Base-by-base conservation (phyloP, 2,113 vertebrate genomes). In the Macquaria ambigua region DNA sequence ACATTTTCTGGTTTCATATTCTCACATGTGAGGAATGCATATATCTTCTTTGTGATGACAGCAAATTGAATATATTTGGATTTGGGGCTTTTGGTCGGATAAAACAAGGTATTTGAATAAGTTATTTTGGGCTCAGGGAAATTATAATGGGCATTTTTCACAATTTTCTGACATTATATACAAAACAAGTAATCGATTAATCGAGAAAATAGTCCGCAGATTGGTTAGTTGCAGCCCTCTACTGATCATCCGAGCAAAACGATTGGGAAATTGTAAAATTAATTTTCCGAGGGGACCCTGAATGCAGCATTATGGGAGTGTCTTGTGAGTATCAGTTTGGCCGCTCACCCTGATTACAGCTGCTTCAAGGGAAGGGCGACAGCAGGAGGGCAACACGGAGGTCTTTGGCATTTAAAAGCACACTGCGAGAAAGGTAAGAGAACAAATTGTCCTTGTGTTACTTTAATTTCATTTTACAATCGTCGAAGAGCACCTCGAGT, bases 271-370 rank as follows among this genome's bases (percentile, higher is more conserved):
- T 7, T 1, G 7, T 1, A 6, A 23, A 0, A 0, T 15, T 21
- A 4, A 48, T 0, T 82, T 76, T 84, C 55, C 48, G 25, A 67
- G 74, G 1, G 2, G n/a, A 2, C 20, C 0, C 0, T 90, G 80
- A 93, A 94, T 0, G 91, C 88, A 66, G 2, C 88, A 25, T 9
- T 6, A 72, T 86, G 95, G 94, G 95, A 55, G 95, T 90, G 82
- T 72, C 90, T 79, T 82, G 41, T 39, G 50, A 71, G 81, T 81
- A 34, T 82, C 83, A 39, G 83, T 25, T 67, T 43, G 74, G 48
- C 74, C 48, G 77, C 81, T 88, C 86, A 77, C 87, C 86, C 81
- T 84, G 86, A 67, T 79, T 52, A 88, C 89, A 61, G 92, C 94
- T 92, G 85, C 92, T 84, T 75, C 82, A 67, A 53, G 43, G 84